These are phyloP conservation scores for Bos taurus DNA, from an alignment of 2,113 vertebrate genomes.

Conservation along the genomic window ARS-UCD2.0 NC_037330.1:65668001-65668500, in stretches of 20 bases:
- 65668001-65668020: background rate
- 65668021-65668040: background rate
- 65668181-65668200: constrained; percentile 14
- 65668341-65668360: background rate
- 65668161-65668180: background rate
- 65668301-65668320: background rate
- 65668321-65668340: background rate
- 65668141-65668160: background rate
- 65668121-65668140: background rate
- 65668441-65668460: background rate
- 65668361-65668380: constrained; percentile 1
- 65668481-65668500: background rate
- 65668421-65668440: background rate
- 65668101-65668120: background rate
- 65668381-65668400: background rate
- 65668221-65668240: constrained; percentile 31
- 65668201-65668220: constrained; percentile 34
- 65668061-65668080: constrained; percentile 20
- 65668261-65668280: background rate
- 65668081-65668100: constrained; percentile 24
- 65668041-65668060: constrained; percentile 10
- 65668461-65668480: background rate
- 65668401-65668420: background rate
- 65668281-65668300: background rate
- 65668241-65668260: background rate